These are phyloP conservation scores for Eurytoma adleriae DNA, from an alignment of 2,888 invertebrate genomes.

Conservation along the genomic window DNA sequence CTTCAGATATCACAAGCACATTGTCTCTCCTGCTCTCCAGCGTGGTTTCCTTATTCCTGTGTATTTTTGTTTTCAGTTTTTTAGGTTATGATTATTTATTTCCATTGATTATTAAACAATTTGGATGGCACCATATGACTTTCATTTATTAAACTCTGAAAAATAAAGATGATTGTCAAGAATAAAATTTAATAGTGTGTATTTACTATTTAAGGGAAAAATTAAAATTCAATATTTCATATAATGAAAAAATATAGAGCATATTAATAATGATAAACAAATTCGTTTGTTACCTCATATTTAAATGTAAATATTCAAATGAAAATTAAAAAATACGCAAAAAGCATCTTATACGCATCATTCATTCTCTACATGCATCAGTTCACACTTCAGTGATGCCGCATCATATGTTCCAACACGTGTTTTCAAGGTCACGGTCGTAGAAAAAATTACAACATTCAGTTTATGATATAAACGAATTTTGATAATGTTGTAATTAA, in stretches of 20 bases:
- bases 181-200: neutral
- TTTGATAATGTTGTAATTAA: too few species aligned
- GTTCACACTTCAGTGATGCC: too few species aligned
- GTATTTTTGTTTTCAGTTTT: neutral
- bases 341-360: too few species aligned
- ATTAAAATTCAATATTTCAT: too few species aligned
- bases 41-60: neutral
- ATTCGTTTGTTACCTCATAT: too few species aligned
- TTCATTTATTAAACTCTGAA: neutral
- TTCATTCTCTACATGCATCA: too few species aligned
- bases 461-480: too few species aligned
- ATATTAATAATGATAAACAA: too few species aligned
- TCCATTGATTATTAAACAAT: neutral
- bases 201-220: too few species aligned
- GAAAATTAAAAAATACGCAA: too few species aligned
- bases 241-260: too few species aligned
- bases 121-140: neutral
- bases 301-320: too few species aligned
- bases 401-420: neutral
- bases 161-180: neutral
- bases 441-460: neutral
- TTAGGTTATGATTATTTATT: neutral
- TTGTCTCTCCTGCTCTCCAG: neutral
- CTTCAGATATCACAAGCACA: neutral
- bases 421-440: slow-evolving; percentile 30